Conservation (phyloP, 2,113 vertebrate species). For the Ailuropoda melanoleuca region DNA sequence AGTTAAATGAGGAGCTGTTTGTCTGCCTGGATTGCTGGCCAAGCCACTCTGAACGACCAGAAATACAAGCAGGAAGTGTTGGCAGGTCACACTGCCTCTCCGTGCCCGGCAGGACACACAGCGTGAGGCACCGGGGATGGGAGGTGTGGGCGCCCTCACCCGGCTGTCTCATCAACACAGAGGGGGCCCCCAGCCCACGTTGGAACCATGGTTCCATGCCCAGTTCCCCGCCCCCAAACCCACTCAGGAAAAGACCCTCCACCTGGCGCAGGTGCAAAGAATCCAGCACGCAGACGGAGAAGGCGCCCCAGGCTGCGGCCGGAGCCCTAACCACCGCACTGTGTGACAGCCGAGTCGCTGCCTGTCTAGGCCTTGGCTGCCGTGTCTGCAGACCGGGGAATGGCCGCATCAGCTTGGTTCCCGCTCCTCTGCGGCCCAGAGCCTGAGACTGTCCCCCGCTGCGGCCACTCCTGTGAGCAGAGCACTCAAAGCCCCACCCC, state of each 20-base stretch:
- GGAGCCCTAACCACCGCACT: fast-evolving
- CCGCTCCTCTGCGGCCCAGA: neutral
- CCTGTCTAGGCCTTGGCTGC: fast-evolving
- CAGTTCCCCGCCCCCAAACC: fast-evolving
- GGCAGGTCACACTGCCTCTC: neutral
- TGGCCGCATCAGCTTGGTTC: fast-evolving
- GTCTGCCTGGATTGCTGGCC: neutral
- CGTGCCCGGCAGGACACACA: fast-evolving
- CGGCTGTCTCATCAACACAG: fast-evolving
- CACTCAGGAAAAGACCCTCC: neutral
- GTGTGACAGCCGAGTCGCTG: fast-evolving
- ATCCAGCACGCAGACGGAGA: fast-evolving
- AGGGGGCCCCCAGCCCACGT: neutral
- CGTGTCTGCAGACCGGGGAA: fast-evolving
- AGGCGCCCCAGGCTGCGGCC: neutral
- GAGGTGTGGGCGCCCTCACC: too few relatives aligned
- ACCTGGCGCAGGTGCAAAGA: fast-evolving
- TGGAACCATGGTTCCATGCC: fast-evolving
- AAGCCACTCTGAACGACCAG: fast-evolving
- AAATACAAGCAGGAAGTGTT: fast-evolving
- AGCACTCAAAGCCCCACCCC: neutral
- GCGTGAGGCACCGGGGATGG: neutral
- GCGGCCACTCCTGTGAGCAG: fast-evolving
- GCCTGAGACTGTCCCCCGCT: fast-evolving
- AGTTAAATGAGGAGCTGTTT: fast-evolving